Conservation (phyloP, 1,140 invertebrate species). For the Contarinia nasturtii region DNA sequence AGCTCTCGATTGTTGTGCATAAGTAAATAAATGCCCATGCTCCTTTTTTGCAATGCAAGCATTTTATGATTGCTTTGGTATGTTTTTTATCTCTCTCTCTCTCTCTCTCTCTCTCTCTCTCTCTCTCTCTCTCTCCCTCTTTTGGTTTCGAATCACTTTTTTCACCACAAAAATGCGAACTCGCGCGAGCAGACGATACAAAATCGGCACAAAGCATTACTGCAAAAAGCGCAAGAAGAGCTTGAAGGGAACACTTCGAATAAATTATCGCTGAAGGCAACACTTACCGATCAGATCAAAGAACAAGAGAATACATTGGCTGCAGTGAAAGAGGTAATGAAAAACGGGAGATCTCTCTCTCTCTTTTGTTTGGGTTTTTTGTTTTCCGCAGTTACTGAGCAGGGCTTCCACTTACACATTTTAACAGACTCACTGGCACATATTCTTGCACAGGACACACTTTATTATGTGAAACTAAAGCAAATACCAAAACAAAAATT, state of each 20-base stretch:
- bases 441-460: neutral
- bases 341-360: neutral
- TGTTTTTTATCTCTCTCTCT: too few species aligned
- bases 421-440: neutral
- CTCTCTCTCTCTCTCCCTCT: too few species aligned
- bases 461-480: too few species aligned
- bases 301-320: slow-evolving; percentile 1
- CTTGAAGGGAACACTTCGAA: neutral
- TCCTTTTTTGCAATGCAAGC: too few species aligned
- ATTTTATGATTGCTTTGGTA: too few species aligned
- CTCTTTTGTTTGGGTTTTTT: neutral
- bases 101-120: too few species aligned
- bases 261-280: neutral
- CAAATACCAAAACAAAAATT: too few species aligned
- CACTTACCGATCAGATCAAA: neutral
- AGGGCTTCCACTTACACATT: neutral
- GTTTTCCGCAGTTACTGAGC: neutral
- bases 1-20: neutral
- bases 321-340: slow-evolving; percentile 1
- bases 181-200: neutral
- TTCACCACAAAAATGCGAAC: neutral
- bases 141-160: too few species aligned
- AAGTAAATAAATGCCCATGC: neutral
- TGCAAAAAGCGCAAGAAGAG: slow-evolving; percentile 1
- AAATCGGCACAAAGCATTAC: neutral